Evolutionary conservation across 2,797 vertebrate species (phyloP).

Genomic region (Labeo calbasu): DNA sequence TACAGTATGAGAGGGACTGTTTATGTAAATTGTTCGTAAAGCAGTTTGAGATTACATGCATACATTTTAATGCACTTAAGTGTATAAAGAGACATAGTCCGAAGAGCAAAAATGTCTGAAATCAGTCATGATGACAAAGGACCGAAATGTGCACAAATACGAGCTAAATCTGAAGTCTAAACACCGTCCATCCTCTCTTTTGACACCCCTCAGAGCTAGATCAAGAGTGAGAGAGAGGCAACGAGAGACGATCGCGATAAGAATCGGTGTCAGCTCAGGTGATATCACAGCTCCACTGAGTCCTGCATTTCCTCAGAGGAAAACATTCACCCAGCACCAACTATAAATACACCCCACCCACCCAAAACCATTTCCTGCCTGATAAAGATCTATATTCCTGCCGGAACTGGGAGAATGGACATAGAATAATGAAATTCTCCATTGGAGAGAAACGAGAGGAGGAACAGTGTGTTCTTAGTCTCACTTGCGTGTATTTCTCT

Average conservation of each 20-base stretch:
- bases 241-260: conserved; percentile 20
- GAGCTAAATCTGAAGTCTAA: neutral
- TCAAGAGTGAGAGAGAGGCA: conserved; percentile 39
- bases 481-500: conserved; percentile 42
- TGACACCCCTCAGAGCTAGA: conserved; percentile 12
- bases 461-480: conserved; percentile 27
- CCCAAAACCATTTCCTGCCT: conserved; percentile 40
- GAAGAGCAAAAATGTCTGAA: neutral
- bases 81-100: neutral
- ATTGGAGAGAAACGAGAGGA: conserved; percentile 24
- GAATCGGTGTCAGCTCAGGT: conserved; percentile 37
- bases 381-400: conserved; percentile 56
- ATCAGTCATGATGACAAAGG: neutral
- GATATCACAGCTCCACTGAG: conserved; percentile 45
- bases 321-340: conserved; percentile 25
- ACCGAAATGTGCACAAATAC: neutral
- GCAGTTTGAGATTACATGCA: neutral
- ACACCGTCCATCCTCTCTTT: neutral
- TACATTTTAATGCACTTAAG: neutral
- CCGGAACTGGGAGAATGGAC: conserved; percentile 35
- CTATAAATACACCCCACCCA: conserved; percentile 47
- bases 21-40: neutral
- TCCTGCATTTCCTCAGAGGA: conserved; percentile 31
- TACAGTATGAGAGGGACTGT: neutral
- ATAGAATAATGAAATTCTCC: conserved; percentile 49